A percentile compares a stretch with the other conserved stretches of the same genome.
Evolutionary conservation across 2,888 invertebrate species (phyloP).

Genomic region (Eupelmus urozonus): DNA sequence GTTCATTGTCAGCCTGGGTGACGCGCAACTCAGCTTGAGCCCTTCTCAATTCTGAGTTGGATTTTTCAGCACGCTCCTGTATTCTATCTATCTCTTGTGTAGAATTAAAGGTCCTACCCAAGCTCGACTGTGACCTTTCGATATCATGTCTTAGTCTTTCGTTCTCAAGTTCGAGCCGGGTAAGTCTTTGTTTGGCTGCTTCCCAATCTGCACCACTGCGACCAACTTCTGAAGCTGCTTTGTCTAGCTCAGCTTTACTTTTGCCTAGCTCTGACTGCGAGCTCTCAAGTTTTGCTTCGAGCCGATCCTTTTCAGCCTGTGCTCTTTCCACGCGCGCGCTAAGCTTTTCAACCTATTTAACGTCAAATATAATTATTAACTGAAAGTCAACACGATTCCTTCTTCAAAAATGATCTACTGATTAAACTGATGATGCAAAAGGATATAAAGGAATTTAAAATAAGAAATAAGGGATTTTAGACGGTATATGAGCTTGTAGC

Average conservation of each 20-base stretch:
- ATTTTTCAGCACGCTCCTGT: conserved; percentile 89
- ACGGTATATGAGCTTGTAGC: no score
- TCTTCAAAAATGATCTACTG: no score
- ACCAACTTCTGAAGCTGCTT: conserved; percentile 92
- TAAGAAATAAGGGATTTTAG: no score
- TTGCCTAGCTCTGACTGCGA: conserved; percentile 96
- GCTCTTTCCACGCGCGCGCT: conserved; percentile 92
- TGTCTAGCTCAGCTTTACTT: conserved; percentile 95
- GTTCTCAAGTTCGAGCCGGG: conserved; percentile 92
- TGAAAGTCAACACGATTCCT: no score
- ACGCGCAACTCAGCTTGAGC: conserved; percentile 94
- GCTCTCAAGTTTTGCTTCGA: conserved; percentile 93
- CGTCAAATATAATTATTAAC: no score
- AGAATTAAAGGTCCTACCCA: conserved; percentile 89
- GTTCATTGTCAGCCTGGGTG: conserved; percentile 93
- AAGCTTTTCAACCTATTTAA: conserved; percentile 88
- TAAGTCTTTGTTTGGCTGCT: conserved; percentile 88
- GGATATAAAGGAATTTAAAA: no score
- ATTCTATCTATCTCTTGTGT: conserved; percentile 90
- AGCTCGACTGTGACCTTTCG: conserved; percentile 90
- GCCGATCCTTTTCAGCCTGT: conserved; percentile 92
- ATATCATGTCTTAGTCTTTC: conserved; percentile 92
- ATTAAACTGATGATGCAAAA: no score
- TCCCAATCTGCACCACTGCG: conserved; percentile 94
- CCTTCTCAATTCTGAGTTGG: conserved; percentile 89